Percentiles rank a stretch among this genome's conserved stretches.
phyloP scores from a whole-genome alignment of 2,888 invertebrate genomes.

The Mimas tiliae region DNA sequence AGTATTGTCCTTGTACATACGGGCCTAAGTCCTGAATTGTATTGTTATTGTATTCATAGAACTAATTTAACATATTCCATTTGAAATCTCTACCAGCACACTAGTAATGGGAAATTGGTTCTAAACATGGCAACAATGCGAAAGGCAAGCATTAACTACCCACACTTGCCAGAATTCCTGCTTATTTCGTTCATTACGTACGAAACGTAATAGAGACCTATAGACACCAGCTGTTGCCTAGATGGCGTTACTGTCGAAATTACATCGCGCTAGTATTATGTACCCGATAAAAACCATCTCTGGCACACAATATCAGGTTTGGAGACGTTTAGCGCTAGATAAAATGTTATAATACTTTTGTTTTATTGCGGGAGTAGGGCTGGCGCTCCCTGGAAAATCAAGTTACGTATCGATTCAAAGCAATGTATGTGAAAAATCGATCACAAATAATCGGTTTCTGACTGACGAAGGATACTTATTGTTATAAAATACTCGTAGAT shows the following conservation, averaged over 20 bases:
- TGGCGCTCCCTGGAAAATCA: neutral
- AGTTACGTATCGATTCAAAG: neutral
- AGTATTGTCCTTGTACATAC: too few relatives aligned
- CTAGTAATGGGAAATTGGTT: neutral
- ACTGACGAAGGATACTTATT: too few relatives aligned
- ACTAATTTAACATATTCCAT: neutral
- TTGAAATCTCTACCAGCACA: neutral
- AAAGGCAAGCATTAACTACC: slow-evolving; percentile 4
- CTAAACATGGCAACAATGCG: neutral
- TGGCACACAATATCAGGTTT: slow-evolving; percentile 27
- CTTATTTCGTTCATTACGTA: slow-evolving; percentile 34
- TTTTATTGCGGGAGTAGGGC: neutral
- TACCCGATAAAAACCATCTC: slow-evolving; percentile 43
- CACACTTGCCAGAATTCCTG: slow-evolving; percentile 21
- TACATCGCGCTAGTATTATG: slow-evolving; percentile 52
- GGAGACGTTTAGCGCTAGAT: slow-evolving; percentile 9
- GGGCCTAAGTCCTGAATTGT: too few relatives aligned
- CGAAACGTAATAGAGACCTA: slow-evolving; percentile 35
- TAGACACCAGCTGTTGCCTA: slow-evolving; percentile 50
- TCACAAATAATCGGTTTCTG: too few relatives aligned
- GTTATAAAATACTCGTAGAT: too few relatives aligned
- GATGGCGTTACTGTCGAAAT: slow-evolving; percentile 43
- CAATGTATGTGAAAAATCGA: too few relatives aligned
- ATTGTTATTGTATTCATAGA: neutral
- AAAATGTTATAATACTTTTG: neutral